Evolutionary conservation across 1,140 invertebrate species (phyloP).

Genomic region (Caerostris extrusa): DNA sequence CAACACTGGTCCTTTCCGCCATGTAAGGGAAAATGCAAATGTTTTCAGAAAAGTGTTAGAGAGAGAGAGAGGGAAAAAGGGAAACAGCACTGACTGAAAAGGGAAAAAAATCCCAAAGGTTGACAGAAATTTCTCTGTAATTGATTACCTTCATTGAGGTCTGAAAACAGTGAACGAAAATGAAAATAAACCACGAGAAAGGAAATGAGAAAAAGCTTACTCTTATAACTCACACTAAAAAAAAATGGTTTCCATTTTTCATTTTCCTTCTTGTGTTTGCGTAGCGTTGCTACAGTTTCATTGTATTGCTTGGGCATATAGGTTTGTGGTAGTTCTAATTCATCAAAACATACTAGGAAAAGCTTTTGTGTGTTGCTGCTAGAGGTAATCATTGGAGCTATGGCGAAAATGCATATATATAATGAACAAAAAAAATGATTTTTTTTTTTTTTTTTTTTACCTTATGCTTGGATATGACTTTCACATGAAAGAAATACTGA

Average conservation of each 20-base stretch:
- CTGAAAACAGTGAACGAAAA: conserved; percentile 50
- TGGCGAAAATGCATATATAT: neutral
- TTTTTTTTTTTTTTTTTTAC: neutral
- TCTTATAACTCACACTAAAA: neutral
- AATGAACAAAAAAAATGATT: neutral
- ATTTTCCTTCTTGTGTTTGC: neutral
- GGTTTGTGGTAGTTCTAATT: conserved; percentile 38
- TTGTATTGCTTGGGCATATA: conserved; percentile 7
- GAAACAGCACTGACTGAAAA: neutral
- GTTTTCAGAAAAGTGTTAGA: neutral
- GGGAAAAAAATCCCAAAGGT: conserved; percentile 28
- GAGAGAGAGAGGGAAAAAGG: neutral
- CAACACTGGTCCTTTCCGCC: neutral
- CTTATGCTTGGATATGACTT: neutral
- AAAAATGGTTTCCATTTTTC: neutral
- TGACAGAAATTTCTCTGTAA: conserved; percentile 56
- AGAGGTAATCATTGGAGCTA: conserved; percentile 13
- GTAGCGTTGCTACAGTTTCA: conserved; percentile 21
- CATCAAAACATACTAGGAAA: conserved; percentile 39
- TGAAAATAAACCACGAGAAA: conserved; percentile 39
- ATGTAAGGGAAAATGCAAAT: conserved; percentile 62
- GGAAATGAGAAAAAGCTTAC: neutral
- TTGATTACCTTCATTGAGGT: conserved; percentile 53
- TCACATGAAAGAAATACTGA: neutral
- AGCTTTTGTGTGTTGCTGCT: conserved; percentile 47